Base-by-base conservation (phyloP, 2,113 vertebrate species). In the Rhizomys pruinosus region DNA sequence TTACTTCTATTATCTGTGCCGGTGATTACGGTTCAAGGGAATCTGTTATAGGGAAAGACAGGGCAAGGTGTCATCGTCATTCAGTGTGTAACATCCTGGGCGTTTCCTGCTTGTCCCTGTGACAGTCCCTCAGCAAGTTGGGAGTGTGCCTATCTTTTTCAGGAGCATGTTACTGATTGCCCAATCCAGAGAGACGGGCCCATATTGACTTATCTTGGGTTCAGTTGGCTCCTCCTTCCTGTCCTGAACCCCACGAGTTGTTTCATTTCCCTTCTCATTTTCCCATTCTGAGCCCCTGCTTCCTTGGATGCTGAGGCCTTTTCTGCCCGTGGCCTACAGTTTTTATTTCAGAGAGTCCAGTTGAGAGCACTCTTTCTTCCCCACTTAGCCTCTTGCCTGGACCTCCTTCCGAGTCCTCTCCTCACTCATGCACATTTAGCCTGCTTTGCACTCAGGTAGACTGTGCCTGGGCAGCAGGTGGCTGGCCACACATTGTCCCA, bases 391-490 rank as follows among this genome's bases (percentile, higher is more conserved):
- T 34, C 20, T 23, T 11, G 57, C 55, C 44, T 74, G 72, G 7
- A 44, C 25, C 15, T 44, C 17, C 34, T 59, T 79, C 12, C 34
- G 23, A n/a, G 12, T 37, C 57, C 23, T 57, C 20, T 79, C 34
- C 20, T 79, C 34, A 59, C 34, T 15, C 7, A 15, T 34, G 52
- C 27, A 52, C 29, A 52, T 77, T 3, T 55, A 52, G 47, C 68
- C n/a, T 69, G 68, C 32, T 69, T n/a, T 69, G 16, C 34, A 19
- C 16, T 69, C 59, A 9, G 42, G 3, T 39, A 16, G 32, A 15
- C 0, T 7, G 0, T 76, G 39, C 3, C 3, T 0, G 59, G 52
- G 13, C 23, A 55, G 32, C 34, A 5, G 57, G 57, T 17, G 22
- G 19, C 32, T 64, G 29, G 76, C 39, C 84, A 34, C 23, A 84